Evolutionary conservation across 2,888 invertebrate species (phyloP), one percentile per base, ranked within the genome.

Genomic region (Exephanes ischioxanthus): DNA sequence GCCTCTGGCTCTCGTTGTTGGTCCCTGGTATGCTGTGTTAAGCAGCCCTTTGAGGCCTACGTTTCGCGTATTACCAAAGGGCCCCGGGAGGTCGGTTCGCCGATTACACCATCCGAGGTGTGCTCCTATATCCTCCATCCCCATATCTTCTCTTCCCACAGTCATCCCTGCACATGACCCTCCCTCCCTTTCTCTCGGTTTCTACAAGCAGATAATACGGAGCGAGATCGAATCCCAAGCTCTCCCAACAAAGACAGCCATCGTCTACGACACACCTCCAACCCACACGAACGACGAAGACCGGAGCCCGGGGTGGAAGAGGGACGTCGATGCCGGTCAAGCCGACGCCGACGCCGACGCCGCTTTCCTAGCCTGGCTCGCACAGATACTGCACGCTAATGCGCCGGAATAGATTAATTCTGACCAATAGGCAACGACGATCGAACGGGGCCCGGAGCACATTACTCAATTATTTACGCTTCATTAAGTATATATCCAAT

Each of bases 381-480:
- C 89, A 91, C 90, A 92, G 93, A 92, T 92, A 92, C 91, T 90
- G 90, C 90, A 91, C 92, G 91, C 93, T 93, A 93, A 93, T 94
- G 94, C 93, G 92, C 92, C 91, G 92, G 93, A 93, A 94, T 94
- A 94, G 93, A 94, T 94, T 94, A 94, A 94, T 94, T 92, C 93
- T 92, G 92, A 93, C 94, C 94, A 94, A 93, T 94, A 93, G 94
- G 91, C 45, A 93, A 92, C 91, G 90, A 86, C 93, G 93, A 93
- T 93, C 94, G 94, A 94, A 93, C 91, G 91, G 93, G 84, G 73
- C 93, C 93, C 91, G 93, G 91, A 93, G 94, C 94, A 93, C 94
- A 94, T 94, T 94, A 94, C 94, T 94, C 94, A 94, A 94, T 94
- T 94, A 94, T 94, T 94, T 94, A 94, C 92, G 93, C 93, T 94